phyloP scores from a whole-genome alignment of 2,797 vertebrate genomes.

The Microcaecilia unicolor region DNA sequence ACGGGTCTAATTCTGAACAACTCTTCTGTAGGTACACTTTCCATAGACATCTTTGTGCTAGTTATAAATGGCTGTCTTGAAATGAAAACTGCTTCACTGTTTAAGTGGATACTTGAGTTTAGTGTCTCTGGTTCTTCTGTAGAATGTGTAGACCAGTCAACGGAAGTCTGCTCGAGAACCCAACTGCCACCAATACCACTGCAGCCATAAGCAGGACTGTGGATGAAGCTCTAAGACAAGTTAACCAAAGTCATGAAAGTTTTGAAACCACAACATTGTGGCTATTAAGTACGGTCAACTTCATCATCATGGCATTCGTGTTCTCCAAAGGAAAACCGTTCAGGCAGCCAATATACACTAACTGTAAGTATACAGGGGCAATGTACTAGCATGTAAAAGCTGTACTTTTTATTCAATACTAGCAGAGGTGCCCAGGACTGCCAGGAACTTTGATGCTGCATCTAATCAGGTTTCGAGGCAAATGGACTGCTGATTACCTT shows the following conservation, averaged over 20 bases:
- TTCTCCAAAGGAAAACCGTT: constrained; percentile 60
- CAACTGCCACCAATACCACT: background rate
- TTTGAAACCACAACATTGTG: constrained; percentile 44
- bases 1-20: too few species aligned
- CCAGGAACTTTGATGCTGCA: background rate
- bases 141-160: constrained; percentile 34
- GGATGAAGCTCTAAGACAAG: background rate
- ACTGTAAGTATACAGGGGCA: constrained; percentile 40
- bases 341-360: constrained; percentile 51
- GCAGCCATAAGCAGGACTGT: constrained; percentile 15
- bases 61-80: too few species aligned
- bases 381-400: too few species aligned
- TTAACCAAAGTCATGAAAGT: constrained; percentile 20
- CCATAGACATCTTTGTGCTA: too few species aligned
- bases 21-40: too few species aligned
- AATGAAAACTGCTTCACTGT: too few species aligned
- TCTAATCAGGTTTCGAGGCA: too few species aligned
- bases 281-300: constrained; percentile 40
- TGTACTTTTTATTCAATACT: too few species aligned
- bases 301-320: constrained; percentile 39
- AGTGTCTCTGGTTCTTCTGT: constrained; percentile 3
- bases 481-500: too few species aligned
- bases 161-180: too few species aligned
- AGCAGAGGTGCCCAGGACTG: too few species aligned
- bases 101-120: too few species aligned